Base-by-base conservation (phyloP, 2,113 vertebrate species). In the Carlito syrichta region DNA sequence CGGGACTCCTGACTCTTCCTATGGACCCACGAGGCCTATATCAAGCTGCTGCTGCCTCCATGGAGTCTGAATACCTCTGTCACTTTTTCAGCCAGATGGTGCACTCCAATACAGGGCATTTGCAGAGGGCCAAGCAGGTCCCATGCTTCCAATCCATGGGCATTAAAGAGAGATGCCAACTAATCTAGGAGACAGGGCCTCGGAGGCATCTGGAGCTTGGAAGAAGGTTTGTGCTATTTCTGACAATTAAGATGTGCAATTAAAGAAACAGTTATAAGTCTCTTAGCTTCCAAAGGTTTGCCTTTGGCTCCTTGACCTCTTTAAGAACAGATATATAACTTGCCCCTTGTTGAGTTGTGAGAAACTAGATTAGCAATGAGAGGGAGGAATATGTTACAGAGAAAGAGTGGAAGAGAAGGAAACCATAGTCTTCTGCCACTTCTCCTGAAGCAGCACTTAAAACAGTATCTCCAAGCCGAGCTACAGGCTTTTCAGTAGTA, bases 261-360 rank as follows among this genome's bases (percentile, higher is more conserved):
- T 62, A 89, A 77, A 69, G 30, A 96, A 96, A 94, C 4, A 17
- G 11, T 69, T 66, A 68, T 94, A 60, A 89, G n/a, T 32, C 19
- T 69, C 60, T 87, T 69, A 91, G 25, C 45, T 77, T 82, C 45
- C 13, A 17, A 87, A 32, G 32, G 62, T 52, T 93, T 95, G 25
- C 58, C 13, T 76, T 87, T 92, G 48, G 27, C 8, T 95, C 52
- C 22, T 78, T 83, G 45, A 83, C 10, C 38, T 94, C 45, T 78
- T 56, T 87, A 77, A 81, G 38, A 71, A 97, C 16, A 81, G 35
- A 8, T 87, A 6, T 48, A 30, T 89, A 12, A 56, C 38, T 5
- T 94, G 27, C n/a, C 87, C 76, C 48, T 93, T 91, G 48, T 40
- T 66, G 23, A 95, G 25, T 93, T 69, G 3, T 87, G 83, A 93